Evolutionary conservation across 2,113 vertebrate species (phyloP), one percentile per base, ranked within the genome.

Genomic region (Notothenia coriiceps): DNA sequence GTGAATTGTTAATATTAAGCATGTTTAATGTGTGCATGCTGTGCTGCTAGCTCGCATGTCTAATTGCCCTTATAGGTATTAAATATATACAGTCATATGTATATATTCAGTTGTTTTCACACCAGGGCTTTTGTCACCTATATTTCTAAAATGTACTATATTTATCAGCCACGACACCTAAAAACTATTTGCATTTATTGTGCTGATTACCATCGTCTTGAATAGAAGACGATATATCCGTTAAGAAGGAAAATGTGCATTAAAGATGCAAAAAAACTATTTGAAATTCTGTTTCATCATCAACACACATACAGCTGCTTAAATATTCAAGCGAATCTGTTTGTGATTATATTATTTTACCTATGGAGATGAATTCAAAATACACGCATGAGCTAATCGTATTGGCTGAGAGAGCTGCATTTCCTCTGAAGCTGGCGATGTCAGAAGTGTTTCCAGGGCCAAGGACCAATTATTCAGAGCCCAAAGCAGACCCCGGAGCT

Each of bases 391-490:
- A 72, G 80, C 65, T 85, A 79, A 87, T 50, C 70, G 75, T 77
- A 83, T 74, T 77, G 83, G 86, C 85, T 82, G 56, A 67, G 22
- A 74, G 46, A 74, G 65, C 59, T 80, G 43, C 62, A 55, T 75
- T 91, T 82, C 61, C 88, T 93, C 89, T 90, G 78, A 90, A 90
- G 89, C 84, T 3, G 77, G 76, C 80, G 81, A 60, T 84, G 86
- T 91, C 84, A 86, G 88, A 89, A 90, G 89, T 79, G 81, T 91
- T 92, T 91, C 73, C 85, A 90, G 88, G 86, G 87, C 65, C 73
- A 83, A 86, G 84, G 85, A 92, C 91, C 93, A 94, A 92, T 93
- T 93, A 94, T 93, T 92, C 82, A 59, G 67, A 85, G 81, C 92
- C 89, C 35, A 71, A 66, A 87, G 90, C 83, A 10, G 43, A 82